Base-by-base conservation (phyloP, 1,140 invertebrate species). In the Copidosoma floridanum region DNA sequence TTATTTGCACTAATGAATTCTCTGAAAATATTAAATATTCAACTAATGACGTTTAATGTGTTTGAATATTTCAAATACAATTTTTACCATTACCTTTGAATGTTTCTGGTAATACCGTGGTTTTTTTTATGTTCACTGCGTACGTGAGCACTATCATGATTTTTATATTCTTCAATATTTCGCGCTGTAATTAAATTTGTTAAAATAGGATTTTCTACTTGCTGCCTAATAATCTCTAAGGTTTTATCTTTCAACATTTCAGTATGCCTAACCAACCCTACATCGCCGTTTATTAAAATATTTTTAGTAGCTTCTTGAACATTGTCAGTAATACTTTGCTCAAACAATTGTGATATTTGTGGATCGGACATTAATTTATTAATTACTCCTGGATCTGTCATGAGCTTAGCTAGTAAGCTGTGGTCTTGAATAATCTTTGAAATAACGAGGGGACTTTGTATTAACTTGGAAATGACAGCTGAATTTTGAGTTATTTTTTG, bases 51-150 rank as follows among this genome's bases (percentile, higher is more conserved):
- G 23, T 10, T 43, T 60, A 21, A 12, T 40, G 8, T 52, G n/a
- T n/a, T n/a, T 41, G 16, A n/a, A 24, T 11, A 50, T 29, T 40
- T 51, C 3, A 48, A 2, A 14, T 23, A 32, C 6, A 50, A 26
- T 6, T 43, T n/a, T n/a, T n/a, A n/a, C n/a, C n/a, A n/a, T n/a
- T 69, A 84, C 82, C 85, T 85, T 68, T 86, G 83, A 41, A 87
- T 83, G 68, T 88, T 86, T 68, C 79, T 82, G 0, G 85, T 85
- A 58, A 82, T n/a, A n/a, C 11, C 5, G 65, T 84, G 81, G 14
- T 43, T 70, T 57, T 73, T 72, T 20, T 57, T 65, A 61, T 61
- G 69, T 5, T 69, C 67, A 38, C 35, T 61, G 7, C 20, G 63
- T 18, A 21, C 41, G 16, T 2, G 54, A 26, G 58, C 6, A 7